Conservation (phyloP, 1,140 invertebrate genomes). For the Scaptodrosophila lebanonensis region DNA sequence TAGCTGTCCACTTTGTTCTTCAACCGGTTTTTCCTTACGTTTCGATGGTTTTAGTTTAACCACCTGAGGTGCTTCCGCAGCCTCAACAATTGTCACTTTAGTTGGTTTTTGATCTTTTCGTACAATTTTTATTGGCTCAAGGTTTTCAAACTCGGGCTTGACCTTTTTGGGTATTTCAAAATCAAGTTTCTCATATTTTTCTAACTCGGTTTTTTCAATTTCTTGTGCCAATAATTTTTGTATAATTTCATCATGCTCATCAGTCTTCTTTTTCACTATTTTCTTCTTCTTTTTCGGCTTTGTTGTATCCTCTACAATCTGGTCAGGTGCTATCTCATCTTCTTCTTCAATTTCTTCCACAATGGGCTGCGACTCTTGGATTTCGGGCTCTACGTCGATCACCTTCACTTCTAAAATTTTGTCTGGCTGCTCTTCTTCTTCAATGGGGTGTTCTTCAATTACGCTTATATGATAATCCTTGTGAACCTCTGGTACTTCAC, state of each 20-base stretch:
- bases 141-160: conserved; percentile 63
- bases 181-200: conserved; percentile 70
- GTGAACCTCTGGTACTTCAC: conserved; percentile 59
- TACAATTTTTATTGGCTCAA: conserved; percentile 71
- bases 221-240: conserved; percentile 66
- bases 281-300: conserved; percentile 71
- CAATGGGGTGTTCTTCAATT: conserved; percentile 62
- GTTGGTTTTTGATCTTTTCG: conserved; percentile 70
- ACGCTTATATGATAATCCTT: conserved; percentile 65
- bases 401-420: conserved; percentile 53
- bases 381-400: conserved; percentile 54
- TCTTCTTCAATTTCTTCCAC: conserved; percentile 63
- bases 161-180: conserved; percentile 64
- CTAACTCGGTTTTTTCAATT: conserved; percentile 73
- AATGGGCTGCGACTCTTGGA: conserved; percentile 61
- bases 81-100: conserved; percentile 64
- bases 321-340: conserved; percentile 24
- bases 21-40: conserved; percentile 64
- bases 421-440: conserved; percentile 48
- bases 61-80: conserved; percentile 58
- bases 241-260: conserved; percentile 73
- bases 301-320: conserved; percentile 32
- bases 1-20: conserved; percentile 48
- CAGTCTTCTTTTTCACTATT: conserved; percentile 61
- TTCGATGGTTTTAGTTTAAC: conserved; percentile 67